Evolutionary conservation across 2,113 vertebrate species (phyloP).

Genomic region (Astur gentilis): DNA sequence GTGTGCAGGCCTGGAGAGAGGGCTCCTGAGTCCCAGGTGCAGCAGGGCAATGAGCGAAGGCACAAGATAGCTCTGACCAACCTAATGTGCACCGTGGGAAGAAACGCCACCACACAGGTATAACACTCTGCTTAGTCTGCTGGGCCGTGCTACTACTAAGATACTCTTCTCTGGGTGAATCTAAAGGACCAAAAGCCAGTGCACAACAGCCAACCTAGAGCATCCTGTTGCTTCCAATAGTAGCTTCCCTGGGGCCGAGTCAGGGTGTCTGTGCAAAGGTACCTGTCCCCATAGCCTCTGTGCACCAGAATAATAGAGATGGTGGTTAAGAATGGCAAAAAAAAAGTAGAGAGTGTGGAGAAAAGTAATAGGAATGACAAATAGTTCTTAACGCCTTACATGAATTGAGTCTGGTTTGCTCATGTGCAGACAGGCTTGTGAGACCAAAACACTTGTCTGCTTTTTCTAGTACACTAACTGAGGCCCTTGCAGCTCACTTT

Average conservation of each 20-base stretch:
- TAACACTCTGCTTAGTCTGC: not conserved
- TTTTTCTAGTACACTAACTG: not conserved
- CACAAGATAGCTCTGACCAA: not conserved
- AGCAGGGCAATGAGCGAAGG: not conserved
- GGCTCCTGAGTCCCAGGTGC: not conserved
- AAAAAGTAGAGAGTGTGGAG: not conserved
- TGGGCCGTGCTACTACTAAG: not conserved
- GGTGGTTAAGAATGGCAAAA: not conserved
- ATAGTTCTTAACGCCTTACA: not conserved
- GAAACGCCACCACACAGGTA: not conserved
- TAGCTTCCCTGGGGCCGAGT: accelerated
- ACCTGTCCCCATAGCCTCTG: not conserved
- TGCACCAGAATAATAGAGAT: not conserved
- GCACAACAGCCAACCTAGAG: not conserved
- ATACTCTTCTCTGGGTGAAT: not conserved
- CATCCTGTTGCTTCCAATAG: not conserved
- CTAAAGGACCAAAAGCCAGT: not conserved
- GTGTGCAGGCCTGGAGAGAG: not conserved
- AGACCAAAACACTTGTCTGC: not conserved
- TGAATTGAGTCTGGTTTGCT: not conserved
- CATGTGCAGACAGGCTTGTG: not conserved
- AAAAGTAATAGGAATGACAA: not conserved
- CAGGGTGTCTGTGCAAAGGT: not conserved
- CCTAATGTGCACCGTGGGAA: not conserved
- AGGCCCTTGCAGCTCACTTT: not conserved